phyloP scores from a whole-genome alignment of 2,113 vertebrate species.

The Furnarius figulus region DNA sequence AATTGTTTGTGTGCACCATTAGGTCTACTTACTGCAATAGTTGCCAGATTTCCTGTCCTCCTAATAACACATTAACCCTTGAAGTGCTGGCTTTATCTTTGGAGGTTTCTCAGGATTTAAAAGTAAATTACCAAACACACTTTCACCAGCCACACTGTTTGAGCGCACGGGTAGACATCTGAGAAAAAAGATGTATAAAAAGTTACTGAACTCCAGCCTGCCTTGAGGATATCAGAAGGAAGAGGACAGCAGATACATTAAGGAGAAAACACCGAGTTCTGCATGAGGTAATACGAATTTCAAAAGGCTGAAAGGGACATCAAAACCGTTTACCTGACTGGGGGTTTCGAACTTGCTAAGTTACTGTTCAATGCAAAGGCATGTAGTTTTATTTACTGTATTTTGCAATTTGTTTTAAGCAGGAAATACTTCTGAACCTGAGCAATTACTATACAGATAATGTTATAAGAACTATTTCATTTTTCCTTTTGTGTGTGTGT shows the following conservation, averaged over 20 bases:
- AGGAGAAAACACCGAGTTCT: background rate
- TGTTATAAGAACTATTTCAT: background rate
- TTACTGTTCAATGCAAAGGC: background rate
- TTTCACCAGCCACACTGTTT: background rate
- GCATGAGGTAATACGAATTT: background rate
- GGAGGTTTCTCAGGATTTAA: background rate
- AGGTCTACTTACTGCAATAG: constrained; percentile 81
- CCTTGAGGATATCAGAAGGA: background rate
- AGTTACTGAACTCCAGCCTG: background rate
- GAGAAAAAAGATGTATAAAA: background rate
- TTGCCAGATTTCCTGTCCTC: constrained; percentile 84
- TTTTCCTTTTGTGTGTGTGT: background rate
- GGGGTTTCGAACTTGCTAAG: background rate
- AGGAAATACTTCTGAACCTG: background rate
- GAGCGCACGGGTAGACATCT: background rate
- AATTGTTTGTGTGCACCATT: constrained; percentile 85
- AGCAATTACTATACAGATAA: background rate
- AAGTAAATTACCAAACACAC: background rate
- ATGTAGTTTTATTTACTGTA: background rate
- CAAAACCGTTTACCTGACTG: background rate
- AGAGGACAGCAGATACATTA: background rate
- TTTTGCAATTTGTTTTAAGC: background rate
- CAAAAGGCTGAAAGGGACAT: background rate
- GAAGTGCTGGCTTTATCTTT: constrained; percentile 62
- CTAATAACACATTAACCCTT: constrained; percentile 79